Evolutionary conservation across 2,113 vertebrate species (phyloP), one percentile per base, ranked within the genome.

Genomic region (Osmerus eperlanus): DNA sequence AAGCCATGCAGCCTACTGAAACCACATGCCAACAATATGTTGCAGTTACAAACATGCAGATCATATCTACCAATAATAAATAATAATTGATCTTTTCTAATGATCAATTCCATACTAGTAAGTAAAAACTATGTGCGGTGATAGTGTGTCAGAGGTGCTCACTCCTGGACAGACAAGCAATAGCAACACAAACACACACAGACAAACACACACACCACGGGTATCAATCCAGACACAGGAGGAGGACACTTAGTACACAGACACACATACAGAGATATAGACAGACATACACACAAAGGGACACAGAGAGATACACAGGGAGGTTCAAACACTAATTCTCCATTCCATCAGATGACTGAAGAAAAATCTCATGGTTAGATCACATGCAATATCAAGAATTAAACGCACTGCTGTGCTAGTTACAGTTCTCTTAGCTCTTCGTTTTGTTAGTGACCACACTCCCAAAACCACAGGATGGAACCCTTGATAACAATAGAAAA

Each of bases 31-130:
- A 70, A 59, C 28, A 70, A 86, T 81, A 70, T 79, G 72, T 68
- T 70, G 6, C 19, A 73, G 32, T 53, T 67, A 62, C 75, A 81
- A 74, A 70, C 77, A 83, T 82, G 83, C 76, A 72, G 77, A 72
- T 75, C 72, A 73, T 71, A 29, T 78, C 58, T 83, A 81, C 74
- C 68, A 56, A 75, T 81, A 21, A 47, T 56, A 5, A 56, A 8
- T n/a, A 78, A 86, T 85, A 84, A 85, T 88, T 87, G 85, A 89
- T 88, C 85, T 8, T 55, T 70, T 68, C 41, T 71, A 62, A 77
- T 80, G 86, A 89, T 88, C 86, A 89, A 86, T 86, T 84, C 60
- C 68, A 63, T 74, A 13, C 0, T 52, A 79, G 36, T 58, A 71
- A 65, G 32, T 69, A 67, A 47, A 71, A 82, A 72, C 58, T 76